Percentiles rank a stretch among this genome's conserved stretches.
phyloP scores from a whole-genome alignment of 2,113 vertebrate species.

The Pteropus alecto region DNA sequence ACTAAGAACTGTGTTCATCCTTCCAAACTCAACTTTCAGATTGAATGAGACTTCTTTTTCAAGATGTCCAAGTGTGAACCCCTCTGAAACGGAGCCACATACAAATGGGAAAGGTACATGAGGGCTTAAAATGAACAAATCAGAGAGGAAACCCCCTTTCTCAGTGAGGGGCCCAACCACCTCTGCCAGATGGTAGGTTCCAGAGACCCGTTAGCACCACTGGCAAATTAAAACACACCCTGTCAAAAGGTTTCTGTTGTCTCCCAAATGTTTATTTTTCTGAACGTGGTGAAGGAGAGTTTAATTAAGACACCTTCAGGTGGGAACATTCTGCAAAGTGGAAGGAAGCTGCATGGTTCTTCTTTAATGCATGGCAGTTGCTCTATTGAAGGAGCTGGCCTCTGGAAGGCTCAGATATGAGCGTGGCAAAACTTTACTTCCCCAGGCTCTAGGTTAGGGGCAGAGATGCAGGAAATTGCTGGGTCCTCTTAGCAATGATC shows the following conservation, averaged over 20 bases:
- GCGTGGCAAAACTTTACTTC: background rate
- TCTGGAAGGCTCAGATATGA: rapidly evolving
- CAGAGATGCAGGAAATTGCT: background rate
- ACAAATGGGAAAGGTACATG: background rate
- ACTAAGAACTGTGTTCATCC: background rate
- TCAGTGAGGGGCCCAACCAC: background rate
- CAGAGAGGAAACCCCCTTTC: background rate
- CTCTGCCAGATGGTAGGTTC: background rate
- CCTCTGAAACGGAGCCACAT: background rate
- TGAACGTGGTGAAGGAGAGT: background rate
- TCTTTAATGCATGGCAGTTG: rapidly evolving
- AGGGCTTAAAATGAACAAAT: background rate
- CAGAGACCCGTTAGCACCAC: background rate
- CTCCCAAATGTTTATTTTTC: background rate
- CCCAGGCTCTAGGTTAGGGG: background rate
- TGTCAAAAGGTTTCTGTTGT: background rate
- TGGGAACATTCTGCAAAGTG: rapidly evolving
- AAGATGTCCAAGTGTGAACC: background rate
- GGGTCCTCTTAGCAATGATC: background rate
- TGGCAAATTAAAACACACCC: background rate
- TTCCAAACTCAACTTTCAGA: too few species aligned
- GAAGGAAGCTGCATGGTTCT: background rate
- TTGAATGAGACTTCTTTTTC: background rate
- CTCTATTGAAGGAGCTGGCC: background rate
- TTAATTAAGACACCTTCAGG: background rate